Evolutionary conservation across 2,888 invertebrate species (phyloP).

Genomic region (Drosophila eohydei): DNA sequence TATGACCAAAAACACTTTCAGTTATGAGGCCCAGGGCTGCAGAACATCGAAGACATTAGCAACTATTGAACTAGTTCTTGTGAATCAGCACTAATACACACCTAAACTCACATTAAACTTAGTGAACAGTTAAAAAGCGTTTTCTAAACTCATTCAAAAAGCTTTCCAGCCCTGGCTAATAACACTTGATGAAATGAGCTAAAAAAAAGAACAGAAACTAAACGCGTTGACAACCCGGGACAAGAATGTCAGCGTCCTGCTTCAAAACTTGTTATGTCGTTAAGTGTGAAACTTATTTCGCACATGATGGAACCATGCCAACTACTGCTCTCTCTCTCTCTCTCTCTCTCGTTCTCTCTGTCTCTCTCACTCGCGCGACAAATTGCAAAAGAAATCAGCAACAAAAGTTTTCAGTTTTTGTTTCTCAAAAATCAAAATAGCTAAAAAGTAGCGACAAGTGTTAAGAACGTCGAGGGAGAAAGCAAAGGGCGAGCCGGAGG

Average conservation of each 20-base stretch:
- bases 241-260: conserved; percentile 45
- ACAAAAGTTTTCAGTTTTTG: conserved; percentile 76
- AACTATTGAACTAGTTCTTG: not conserved
- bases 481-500: conserved; percentile 1
- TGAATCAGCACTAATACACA: not conserved
- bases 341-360: not conserved
- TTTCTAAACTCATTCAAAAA: conserved; percentile 8
- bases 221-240: conserved; percentile 65
- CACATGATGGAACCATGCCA: conserved; percentile 70
- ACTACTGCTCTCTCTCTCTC: conserved; percentile 11
- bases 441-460: conserved; percentile 81
- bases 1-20: conserved; percentile 43
- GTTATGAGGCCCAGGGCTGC: conserved; percentile 42
- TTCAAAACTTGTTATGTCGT: conserved; percentile 79
- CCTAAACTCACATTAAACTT: too few species aligned
- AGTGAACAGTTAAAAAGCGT: too few species aligned
- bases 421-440: conserved; percentile 78
- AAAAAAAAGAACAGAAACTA: conserved; percentile 41
- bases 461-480: conserved; percentile 34
- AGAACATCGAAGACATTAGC: not conserved
- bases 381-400: conserved; percentile 81
- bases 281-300: conserved; percentile 81
- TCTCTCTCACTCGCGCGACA: conserved; percentile 25
- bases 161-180: conserved; percentile 18
- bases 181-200: conserved; percentile 64